Evolutionary conservation across 2,113 vertebrate species (phyloP).

Genomic region (Nothocercus nigrocapillus): DNA sequence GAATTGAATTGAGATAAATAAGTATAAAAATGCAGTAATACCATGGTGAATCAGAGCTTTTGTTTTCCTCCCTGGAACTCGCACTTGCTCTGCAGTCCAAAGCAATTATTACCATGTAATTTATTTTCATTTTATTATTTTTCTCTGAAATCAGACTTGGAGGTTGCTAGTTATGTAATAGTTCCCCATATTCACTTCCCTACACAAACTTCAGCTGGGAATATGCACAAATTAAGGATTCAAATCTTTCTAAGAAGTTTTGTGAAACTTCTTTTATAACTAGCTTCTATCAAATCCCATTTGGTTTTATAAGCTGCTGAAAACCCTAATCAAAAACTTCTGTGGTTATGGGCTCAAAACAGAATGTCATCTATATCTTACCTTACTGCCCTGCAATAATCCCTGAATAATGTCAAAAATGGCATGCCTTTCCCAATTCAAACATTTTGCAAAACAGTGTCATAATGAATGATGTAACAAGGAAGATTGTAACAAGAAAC

Average conservation of each 20-base stretch:
- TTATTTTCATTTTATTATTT: slow-evolving; percentile 51
- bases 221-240: slow-evolving; percentile 43
- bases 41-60: slow-evolving; percentile 37
- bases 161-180: slow-evolving; percentile 21
- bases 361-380: not conserved
- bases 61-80: slow-evolving; percentile 53
- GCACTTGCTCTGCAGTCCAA: slow-evolving; percentile 8
- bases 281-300: slow-evolving; percentile 35
- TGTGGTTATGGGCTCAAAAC: slow-evolving; percentile 31
- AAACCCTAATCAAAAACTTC: slow-evolving; percentile 25
- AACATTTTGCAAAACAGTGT: slow-evolving; percentile 36
- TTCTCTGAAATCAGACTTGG: slow-evolving; percentile 16
- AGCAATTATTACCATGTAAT: slow-evolving; percentile 42
- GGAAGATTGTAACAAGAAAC: slow-evolving; percentile 51
- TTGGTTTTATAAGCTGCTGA: slow-evolving; percentile 54
- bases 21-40: slow-evolving; percentile 5
- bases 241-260: slow-evolving; percentile 48
- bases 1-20: slow-evolving; percentile 23
- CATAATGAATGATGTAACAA: slow-evolving; percentile 58
- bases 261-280: slow-evolving; percentile 35
- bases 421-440: slow-evolving; percentile 18
- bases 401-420: not conserved
- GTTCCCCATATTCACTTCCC: slow-evolving; percentile 34
- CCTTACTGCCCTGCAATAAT: slow-evolving; percentile 3
- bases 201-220: slow-evolving; percentile 43